Evolutionary conservation across 64 coral and sea anemone species (phyloP), one percentile per base, ranked within the genome.

Genomic region (Dendrophyllia cribrosa): DNA sequence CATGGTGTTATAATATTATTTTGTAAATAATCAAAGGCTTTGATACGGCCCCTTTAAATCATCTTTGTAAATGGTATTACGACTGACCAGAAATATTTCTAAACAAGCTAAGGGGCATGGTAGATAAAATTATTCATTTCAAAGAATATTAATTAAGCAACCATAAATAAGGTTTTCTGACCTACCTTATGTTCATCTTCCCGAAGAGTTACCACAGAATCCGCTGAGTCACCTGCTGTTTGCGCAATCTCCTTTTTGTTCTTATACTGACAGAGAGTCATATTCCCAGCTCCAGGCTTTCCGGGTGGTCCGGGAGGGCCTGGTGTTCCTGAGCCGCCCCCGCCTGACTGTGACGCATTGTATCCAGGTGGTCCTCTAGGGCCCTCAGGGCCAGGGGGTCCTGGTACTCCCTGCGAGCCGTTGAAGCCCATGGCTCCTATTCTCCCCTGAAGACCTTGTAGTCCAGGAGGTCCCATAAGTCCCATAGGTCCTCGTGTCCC

Each of bases 181-280:
- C 34, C 34, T 88, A 88, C 86, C 86, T 47, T 19, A 62, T 88
- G 86, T 10, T 88, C 68, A 76, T 88, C 86, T 44, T 72, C 86
- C 10, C 86, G 67, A 4, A 88, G 58, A 17, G 9, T 9, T 3
- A 76, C 86, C 21, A 23, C 17, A 21, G 68, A 76, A 58, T 58
- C 13, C 22, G 86, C 86, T 22, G 86, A 20, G 0, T 0, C 16
- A 49, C 86, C 86, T 12, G 69, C 51, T 11, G 86, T 88, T 51
- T 88, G 86, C 9, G 51, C 68, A 17, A 51, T 10, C 20, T 88
- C 86, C 4, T 72, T 74, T 11, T 74, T 76, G n/a, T 74, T 64
- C 47, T 74, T 88, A 68, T 88, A 88, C 44, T 88, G 51, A 63
- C 69, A 88, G 0, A 44, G 86, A 19, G n/a, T 59, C 49, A 88